A percentile compares a stretch with the other conserved stretches of the same genome.
Conservation (phyloP, 2,797 vertebrate species). For the Xiphophorus birchmanni region DNA sequence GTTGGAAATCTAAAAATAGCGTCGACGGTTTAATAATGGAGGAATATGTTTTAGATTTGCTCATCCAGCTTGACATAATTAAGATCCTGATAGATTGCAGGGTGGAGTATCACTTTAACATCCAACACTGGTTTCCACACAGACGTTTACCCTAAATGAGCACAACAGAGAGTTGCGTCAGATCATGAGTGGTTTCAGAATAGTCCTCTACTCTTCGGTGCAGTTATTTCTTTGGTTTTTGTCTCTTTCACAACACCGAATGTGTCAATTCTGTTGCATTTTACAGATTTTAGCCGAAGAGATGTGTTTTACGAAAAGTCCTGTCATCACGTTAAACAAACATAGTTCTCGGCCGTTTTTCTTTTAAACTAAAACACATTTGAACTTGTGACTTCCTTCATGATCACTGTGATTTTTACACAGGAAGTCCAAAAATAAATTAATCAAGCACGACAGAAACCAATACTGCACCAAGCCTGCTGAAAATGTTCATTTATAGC, state of each 20-base stretch:
- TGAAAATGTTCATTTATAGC: background rate
- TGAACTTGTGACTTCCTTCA: background rate
- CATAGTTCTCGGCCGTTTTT: background rate
- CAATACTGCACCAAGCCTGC: background rate
- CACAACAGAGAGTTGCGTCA: conserved; percentile 52
- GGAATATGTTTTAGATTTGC: background rate
- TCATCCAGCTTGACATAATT: background rate
- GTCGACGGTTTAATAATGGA: background rate
- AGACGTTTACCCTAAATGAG: conserved; percentile 19
- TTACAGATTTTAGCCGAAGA: background rate
- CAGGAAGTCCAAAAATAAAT: background rate
- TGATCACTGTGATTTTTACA: background rate
- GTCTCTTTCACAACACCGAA: background rate
- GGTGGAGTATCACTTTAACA: conserved; percentile 36
- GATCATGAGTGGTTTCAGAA: conserved; percentile 35
- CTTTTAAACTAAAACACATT: background rate
- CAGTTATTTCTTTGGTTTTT: background rate
- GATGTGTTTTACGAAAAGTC: background rate
- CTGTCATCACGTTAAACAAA: background rate
- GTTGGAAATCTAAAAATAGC: background rate
- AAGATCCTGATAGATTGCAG: background rate
- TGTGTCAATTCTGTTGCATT: background rate
- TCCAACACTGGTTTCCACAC: conserved; percentile 38
- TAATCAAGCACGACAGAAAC: background rate
- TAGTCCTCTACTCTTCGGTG: background rate